Evolutionary conservation across 1,140 invertebrate species (phyloP), one percentile per base, ranked within the genome.

Genomic region (Choristoneura fumiferana): DNA sequence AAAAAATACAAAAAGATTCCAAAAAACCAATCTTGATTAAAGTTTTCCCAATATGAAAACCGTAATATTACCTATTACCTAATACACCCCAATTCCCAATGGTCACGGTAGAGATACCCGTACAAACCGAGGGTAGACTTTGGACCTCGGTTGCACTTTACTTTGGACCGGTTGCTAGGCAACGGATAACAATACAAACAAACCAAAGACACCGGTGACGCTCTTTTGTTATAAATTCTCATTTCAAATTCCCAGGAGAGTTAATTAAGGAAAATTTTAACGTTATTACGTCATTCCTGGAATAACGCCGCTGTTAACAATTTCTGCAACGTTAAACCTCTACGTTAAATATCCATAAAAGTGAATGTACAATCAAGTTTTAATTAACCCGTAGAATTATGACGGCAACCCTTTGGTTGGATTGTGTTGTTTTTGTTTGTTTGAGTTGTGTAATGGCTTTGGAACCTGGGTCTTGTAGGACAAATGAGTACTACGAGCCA

Each of bases 401-500:
- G n/a, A n/a, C n/a, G 12, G 1, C 10, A 22, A 10, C 13, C 15
- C 33, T 10, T 15, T 43, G 38, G 29, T 13, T 37, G 13, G n/a
- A n/a, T n/a, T 37, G 17, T 58, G 17, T 52, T 34, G 14, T 40
- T 35, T 52, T 8, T 35, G 12, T 10, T 35, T 22, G n/a, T n/a
- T 38, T 38, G 57, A 13, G 12, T 0, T 1, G 34, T 45, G 69
- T 65, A 6, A 55, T 63, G 40, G 58, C 71, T 1, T 37, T 80
- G 4, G 69, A 68, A 38, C 77, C 84, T 1, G 62, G 54, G 2
- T 71, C 53, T 13, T 87, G 84, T 61, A 69, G 67, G 8, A 14
- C 29, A 3, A 72, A 63, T 0, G 64, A 80, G 12, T 86, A 70
- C 60, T 85, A 74, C 57, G 85, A 88, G 34, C 67, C 82, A 0